A percentile compares a stretch with the other conserved stretches of the same genome.
phyloP scores from a whole-genome alignment of 2,797 vertebrate species.

The Sebastes itinus region DNA sequence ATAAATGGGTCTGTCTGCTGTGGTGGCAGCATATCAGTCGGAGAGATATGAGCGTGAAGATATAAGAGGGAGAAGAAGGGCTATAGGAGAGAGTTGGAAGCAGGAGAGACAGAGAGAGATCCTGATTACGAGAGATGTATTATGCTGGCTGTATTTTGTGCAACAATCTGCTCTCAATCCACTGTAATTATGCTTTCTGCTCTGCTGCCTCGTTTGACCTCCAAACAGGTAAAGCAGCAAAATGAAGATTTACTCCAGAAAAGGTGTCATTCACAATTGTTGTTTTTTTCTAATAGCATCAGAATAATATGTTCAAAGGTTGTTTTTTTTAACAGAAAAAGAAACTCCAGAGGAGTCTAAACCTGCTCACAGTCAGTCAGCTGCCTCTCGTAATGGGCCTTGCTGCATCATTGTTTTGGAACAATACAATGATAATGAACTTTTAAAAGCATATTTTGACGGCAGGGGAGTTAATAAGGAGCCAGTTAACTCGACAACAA shows the following conservation, averaged over 20 bases:
- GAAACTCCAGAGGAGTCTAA: background rate
- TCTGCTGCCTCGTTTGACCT: slow-evolving; percentile 12
- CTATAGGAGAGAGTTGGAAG: background rate
- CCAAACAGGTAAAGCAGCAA: background rate
- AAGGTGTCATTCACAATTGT: background rate
- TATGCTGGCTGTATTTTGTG: background rate
- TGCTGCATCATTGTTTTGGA: background rate
- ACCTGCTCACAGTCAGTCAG: background rate
- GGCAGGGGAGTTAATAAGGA: background rate
- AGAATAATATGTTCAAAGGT: background rate
- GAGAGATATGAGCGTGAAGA: background rate
- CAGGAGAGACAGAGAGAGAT: background rate
- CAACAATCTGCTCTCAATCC: background rate
- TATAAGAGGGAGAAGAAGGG: background rate
- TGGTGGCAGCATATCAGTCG: background rate
- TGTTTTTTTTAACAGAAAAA: background rate
- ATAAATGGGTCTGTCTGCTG: slow-evolving; percentile 15
- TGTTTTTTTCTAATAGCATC: background rate
- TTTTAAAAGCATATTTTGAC: background rate
- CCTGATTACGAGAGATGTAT: background rate
- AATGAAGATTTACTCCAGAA: background rate
- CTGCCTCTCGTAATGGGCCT: background rate
- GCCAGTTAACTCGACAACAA: background rate
- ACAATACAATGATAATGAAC: background rate
- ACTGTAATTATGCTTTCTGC: slow-evolving; percentile 7